Percentiles rank a stretch among this genome's conserved stretches.
Evolutionary conservation across 1,140 invertebrate species (phyloP).

Genomic region (Drosophila nikananu): DNA sequence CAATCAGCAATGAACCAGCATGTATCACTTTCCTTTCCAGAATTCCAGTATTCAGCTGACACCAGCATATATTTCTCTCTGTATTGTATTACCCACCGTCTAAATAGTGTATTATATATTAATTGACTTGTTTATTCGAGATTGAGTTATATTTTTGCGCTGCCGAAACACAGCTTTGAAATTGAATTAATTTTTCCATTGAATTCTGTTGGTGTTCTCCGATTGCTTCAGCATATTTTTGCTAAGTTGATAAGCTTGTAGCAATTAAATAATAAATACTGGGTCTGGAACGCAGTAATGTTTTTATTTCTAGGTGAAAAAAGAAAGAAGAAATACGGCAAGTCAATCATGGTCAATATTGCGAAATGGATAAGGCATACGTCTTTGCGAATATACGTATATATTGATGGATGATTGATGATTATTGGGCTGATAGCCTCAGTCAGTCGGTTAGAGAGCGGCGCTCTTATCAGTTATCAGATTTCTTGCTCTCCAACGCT

Average conservation of each 20-base stretch:
- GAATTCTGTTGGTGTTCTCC: neutral
- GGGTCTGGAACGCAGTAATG: neutral
- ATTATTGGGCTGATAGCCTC: conserved; percentile 3
- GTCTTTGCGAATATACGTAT: neutral
- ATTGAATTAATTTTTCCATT: neutral
- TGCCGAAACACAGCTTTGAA: conserved; percentile 1
- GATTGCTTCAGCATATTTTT: conserved; percentile 1
- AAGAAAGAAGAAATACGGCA: neutral
- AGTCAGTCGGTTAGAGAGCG: neutral
- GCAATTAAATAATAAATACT: conserved; percentile 1
- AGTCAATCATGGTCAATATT: conserved; percentile 8
- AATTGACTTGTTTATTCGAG: conserved; percentile 6
- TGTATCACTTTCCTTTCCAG: neutral
- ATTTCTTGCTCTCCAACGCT: neutral
- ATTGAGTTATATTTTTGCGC: conserved; percentile 1
- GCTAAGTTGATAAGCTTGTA: neutral
- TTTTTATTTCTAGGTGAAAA: neutral
- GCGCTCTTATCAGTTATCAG: conserved; percentile 14
- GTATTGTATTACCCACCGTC: neutral
- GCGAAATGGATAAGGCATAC: conserved; percentile 6
- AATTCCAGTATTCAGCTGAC: neutral
- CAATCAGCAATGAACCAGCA: neutral
- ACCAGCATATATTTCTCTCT: neutral
- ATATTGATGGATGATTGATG: conserved; percentile 23
- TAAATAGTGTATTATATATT: neutral